Evolutionary conservation across 2,113 vertebrate genomes (phyloP), one percentile per base, ranked within the genome.

Genomic region (Pandion haliaetus): DNA sequence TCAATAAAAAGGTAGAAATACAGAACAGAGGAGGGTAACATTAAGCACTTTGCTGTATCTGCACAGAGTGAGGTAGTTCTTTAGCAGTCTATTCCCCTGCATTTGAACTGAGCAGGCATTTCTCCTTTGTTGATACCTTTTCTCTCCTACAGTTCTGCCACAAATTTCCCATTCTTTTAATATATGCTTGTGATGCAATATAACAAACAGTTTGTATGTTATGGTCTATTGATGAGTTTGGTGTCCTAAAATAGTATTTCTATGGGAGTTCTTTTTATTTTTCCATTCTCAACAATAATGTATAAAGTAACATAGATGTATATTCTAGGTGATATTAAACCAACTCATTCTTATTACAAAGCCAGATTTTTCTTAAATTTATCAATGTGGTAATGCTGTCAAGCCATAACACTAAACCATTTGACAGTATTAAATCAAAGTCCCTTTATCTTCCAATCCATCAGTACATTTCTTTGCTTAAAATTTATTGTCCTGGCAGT

Each of bases 381-480:
- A 92, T 95, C 93, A 92, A 88, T 67, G 54, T 70, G 49, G 45
- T 93, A 91, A 38, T 77, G 23, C 88, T 92, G 65, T 58, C 80
- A 94, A 97, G 23, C 45, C 63, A 74, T 92, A 96, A 61, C 21
- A 44, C 38, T 72, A 79, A 94, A 92, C 32, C 16, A 12, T 96
- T 95, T 97, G 88, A 95, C 79, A 94, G 47, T 61, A 96, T 97
- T 97, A 97, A 97, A 97, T 96, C 92, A 93, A 89, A 96, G 52
- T 91, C 82, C 29, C 19, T 95, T 89, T 93, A 95, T 97, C 96
- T 97, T 95, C 36, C 88, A 95, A 96, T 89, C 50, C 95, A 95
- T 89, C 91, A 91, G 88, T 87, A 82, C 52, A 86, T 95, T 96
- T 91, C 69, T 96, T 82, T 81, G 44, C 61, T 94, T 83, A 92